A percentile compares a stretch with the other conserved stretches of the same genome.
Evolutionary conservation across 2,113 vertebrate species (phyloP).

Genomic region (Penelope pileata): DNA sequence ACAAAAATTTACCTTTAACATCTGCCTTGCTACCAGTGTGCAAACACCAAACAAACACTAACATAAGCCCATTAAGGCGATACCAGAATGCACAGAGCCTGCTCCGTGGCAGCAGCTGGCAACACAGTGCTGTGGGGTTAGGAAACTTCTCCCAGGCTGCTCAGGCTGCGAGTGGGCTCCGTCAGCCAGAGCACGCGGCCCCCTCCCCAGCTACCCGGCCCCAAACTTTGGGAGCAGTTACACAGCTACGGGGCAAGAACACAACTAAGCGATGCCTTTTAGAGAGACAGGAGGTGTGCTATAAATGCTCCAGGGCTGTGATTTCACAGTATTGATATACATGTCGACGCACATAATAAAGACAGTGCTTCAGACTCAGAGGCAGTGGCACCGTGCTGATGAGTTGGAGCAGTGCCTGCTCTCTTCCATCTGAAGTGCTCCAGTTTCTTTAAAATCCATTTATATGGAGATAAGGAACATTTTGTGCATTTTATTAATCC

Average conservation of each 20-base stretch:
- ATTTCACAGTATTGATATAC: not conserved
- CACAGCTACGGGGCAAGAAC: not conserved
- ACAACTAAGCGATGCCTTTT: not conserved
- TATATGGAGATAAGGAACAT: not conserved
- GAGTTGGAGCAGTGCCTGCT: not conserved
- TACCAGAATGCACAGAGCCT: too few species aligned
- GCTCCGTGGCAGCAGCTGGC: not conserved
- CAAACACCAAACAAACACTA: not conserved
- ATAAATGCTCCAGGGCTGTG: not conserved
- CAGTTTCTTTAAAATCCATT: not conserved
- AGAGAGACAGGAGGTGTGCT: not conserved
- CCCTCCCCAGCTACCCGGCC: not conserved
- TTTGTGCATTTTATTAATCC: not conserved
- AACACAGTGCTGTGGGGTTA: rapidly evolving
- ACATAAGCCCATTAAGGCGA: not conserved
- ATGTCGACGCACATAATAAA: not conserved
- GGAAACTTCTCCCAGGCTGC: not conserved
- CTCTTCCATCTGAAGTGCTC: not conserved
- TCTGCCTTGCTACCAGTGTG: not conserved
- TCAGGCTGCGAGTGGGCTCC: not conserved
- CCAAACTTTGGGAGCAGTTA: not conserved
- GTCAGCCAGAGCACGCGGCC: not conserved
- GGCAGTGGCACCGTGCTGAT: not conserved
- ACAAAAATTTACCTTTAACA: not conserved
- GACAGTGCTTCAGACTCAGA: not conserved